These are phyloP conservation scores for Spilogale gracilis DNA, from an alignment of 2,113 vertebrate genomes.

Conservation along the genomic window DNA sequence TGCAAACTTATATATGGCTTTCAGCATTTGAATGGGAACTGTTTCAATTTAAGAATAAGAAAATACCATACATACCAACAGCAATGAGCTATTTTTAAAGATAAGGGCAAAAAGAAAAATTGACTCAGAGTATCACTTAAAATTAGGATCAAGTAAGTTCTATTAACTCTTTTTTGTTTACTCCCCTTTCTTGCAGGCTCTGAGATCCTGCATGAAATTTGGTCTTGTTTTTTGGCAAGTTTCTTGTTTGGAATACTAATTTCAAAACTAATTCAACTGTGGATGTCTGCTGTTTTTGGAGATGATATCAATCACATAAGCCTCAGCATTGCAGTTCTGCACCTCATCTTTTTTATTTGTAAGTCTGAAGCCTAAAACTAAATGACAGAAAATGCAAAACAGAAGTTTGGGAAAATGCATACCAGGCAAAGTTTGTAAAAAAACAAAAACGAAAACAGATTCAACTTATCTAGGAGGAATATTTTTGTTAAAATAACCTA, in stretches of 20 bases:
- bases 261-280: slow-evolving; percentile 65
- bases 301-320: slow-evolving; percentile 72
- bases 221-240: slow-evolving; percentile 49
- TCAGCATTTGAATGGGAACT: neutral
- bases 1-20: neutral
- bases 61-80: neutral
- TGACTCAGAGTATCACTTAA: slow-evolving; percentile 6
- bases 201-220: rapidly evolving
- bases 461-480: neutral
- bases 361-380: slow-evolving; percentile 63
- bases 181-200: slow-evolving; percentile 38
- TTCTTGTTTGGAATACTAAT: slow-evolving; percentile 55
- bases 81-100: neutral
- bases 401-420: neutral
- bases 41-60: slow-evolving; percentile 29
- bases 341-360: slow-evolving; percentile 77
- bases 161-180: slow-evolving; percentile 44
- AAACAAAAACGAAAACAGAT: neutral
- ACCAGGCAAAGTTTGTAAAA: neutral
- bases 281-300: slow-evolving; percentile 55
- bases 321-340: slow-evolving; percentile 61
- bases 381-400: slow-evolving; percentile 1
- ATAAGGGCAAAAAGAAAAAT: neutral
- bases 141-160: neutral
- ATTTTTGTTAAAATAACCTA: slow-evolving; percentile 33